Evolutionary conservation across 2,888 invertebrate genomes (phyloP).

Genomic region (Panopea generosa): DNA sequence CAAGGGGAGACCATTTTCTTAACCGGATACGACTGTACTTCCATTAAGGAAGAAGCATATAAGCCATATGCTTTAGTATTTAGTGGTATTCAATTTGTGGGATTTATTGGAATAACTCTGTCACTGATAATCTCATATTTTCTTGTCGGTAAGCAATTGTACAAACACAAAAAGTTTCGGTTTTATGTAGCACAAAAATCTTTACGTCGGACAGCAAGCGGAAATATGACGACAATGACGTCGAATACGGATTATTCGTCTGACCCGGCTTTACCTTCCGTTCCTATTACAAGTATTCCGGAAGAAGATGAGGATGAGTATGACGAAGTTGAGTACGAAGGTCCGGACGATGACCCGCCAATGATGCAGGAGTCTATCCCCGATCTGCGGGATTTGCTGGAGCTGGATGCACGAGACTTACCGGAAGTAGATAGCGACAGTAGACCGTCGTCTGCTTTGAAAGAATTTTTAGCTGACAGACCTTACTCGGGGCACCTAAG

Average conservation of each 20-base stretch:
- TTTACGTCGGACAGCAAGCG: slow-evolving; percentile 52
- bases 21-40: slow-evolving; percentile 73
- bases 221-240: slow-evolving; percentile 48
- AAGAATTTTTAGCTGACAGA: slow-evolving; percentile 23
- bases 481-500: slow-evolving; percentile 23
- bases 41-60: slow-evolving; percentile 57
- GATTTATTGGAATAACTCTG: slow-evolving; percentile 66
- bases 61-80: slow-evolving; percentile 69
- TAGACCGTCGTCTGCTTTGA: slow-evolving; percentile 34
- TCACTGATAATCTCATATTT: slow-evolving; percentile 67
- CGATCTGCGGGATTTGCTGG: slow-evolving; percentile 50
- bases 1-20: slow-evolving; percentile 21
- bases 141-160: slow-evolving; percentile 67
- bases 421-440: slow-evolving; percentile 48
- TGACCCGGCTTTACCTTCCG: slow-evolving; percentile 16
- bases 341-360: slow-evolving; percentile 52
- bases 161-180: slow-evolving; percentile 61
- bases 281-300: slow-evolving; percentile 51
- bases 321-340: slow-evolving; percentile 59
- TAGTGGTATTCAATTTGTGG: slow-evolving; percentile 69
- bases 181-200: slow-evolving; percentile 56
- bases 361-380: slow-evolving; percentile 57
- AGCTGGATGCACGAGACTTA: slow-evolving; percentile 41
- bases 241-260: slow-evolving; percentile 48
- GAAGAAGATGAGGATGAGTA: slow-evolving; percentile 57